Conservation (phyloP, 2,113 vertebrate species). For the Physeter macrocephalus region DNA sequence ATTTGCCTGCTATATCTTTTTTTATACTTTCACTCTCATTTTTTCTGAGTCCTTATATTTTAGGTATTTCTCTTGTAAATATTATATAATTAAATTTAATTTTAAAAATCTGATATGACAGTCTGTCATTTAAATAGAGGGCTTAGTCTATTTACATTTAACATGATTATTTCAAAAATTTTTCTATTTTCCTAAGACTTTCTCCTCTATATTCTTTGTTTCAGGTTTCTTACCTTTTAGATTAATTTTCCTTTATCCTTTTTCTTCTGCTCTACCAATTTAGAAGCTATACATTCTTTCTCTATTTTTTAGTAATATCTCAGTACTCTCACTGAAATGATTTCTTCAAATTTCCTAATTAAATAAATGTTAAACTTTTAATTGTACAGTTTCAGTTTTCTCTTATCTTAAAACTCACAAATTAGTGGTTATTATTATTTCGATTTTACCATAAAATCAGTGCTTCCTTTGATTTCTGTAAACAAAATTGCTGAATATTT, state of each 20-base stretch:
- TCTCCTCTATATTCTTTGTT: background rate
- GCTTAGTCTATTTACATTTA: background rate
- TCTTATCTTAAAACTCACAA: background rate
- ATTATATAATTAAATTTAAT: background rate
- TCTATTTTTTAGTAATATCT: background rate
- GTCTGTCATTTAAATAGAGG: background rate
- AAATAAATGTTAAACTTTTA: background rate
- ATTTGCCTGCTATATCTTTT: background rate
- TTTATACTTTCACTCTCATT: background rate
- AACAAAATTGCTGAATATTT: background rate
- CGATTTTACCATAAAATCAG: background rate
- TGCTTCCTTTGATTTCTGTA: background rate
- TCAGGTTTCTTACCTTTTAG: background rate
- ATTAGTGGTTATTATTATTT: background rate
- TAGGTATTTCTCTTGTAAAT: background rate
- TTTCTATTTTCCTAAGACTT: background rate
- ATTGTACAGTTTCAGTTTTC: background rate
- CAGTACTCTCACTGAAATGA: background rate
- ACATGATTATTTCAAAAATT: background rate
- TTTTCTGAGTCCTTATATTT: background rate
- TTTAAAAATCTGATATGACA: background rate
- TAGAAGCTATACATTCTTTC: background rate
- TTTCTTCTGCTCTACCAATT: background rate
- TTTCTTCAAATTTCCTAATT: background rate
- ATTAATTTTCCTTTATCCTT: background rate